A percentile compares a stretch with the other conserved stretches of the same genome.
These are phyloP conservation scores for Acipenser transmontanus DNA, from an alignment of 2,797 vertebrate genomes.

Conservation along the genomic window DNA sequence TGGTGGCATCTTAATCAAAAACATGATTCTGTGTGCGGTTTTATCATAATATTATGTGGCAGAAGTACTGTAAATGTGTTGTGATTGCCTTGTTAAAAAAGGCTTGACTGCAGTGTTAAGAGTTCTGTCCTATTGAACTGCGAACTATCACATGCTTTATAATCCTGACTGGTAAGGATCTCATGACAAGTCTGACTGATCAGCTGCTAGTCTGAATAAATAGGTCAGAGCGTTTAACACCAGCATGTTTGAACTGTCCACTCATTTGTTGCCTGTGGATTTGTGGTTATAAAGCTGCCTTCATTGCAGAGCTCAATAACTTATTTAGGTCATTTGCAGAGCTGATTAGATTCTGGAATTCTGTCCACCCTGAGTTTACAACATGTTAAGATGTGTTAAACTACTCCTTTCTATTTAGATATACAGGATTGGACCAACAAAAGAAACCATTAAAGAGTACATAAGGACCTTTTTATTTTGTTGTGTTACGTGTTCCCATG, in stretches of 20 bases:
- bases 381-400: too few species aligned
- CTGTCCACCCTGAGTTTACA: too few species aligned
- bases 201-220: constrained; percentile 39
- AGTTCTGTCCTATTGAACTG: neutral
- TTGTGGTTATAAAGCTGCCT: too few species aligned
- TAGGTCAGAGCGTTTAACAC: constrained; percentile 38
- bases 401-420: too few species aligned
- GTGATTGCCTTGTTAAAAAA: neutral
- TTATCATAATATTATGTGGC: neutral
- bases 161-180: constrained; percentile 34
- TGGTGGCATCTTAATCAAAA: constrained; percentile 4
- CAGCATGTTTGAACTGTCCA: constrained; percentile 11
- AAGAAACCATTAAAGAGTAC: too few species aligned
- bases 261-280: too few species aligned
- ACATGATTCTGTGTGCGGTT: constrained; percentile 1
- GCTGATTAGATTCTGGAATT: too few species aligned
- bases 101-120: constrained; percentile 4
- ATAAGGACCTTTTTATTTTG: too few species aligned
- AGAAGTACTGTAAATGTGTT: constrained; percentile 9
- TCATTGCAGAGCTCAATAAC: too few species aligned
- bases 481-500: too few species aligned
- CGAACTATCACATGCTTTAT: constrained; percentile 33
- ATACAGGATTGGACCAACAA: too few species aligned
- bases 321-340: too few species aligned
- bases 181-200: constrained; percentile 45